Conservation (phyloP, 2,113 vertebrate genomes). For the Myanophis thanlyinensis region DNA sequence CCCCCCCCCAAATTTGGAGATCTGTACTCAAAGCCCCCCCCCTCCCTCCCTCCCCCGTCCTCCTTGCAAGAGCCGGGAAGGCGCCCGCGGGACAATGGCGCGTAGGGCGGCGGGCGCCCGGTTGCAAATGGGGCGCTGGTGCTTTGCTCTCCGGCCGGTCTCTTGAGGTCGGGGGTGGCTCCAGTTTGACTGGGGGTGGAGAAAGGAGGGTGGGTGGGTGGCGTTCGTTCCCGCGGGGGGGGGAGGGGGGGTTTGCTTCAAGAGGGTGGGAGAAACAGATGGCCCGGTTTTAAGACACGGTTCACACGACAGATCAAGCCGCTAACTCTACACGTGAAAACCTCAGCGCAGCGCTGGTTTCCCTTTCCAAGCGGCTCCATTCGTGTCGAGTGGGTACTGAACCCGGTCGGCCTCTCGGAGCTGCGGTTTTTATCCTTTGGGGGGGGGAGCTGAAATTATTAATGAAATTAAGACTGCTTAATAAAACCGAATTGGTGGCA, state of each 20-base stretch:
- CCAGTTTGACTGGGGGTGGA: neutral
- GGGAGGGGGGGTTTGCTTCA: neutral
- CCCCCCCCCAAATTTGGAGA: too few relatives aligned
- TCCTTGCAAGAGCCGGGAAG: too few relatives aligned
- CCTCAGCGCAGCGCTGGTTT: neutral
- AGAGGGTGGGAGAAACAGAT: neutral
- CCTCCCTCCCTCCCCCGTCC: too few relatives aligned
- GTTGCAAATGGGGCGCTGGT: too few relatives aligned
- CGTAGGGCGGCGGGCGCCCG: too few relatives aligned
- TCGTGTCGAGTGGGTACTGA: neutral
- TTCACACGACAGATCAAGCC: neutral
- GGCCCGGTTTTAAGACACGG: neutral
- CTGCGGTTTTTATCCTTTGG: neutral
- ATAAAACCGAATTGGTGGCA: neutral
- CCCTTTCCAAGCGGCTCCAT: neutral
- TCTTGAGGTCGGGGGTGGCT: neutral
- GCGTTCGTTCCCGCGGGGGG: neutral
- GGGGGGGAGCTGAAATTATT: fast-evolving
- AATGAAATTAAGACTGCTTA: neutral
- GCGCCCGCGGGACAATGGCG: too few relatives aligned
- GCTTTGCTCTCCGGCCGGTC: neutral
- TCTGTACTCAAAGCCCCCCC: too few relatives aligned
- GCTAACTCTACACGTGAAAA: neutral
- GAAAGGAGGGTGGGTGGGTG: too few relatives aligned
- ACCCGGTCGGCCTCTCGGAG: neutral